Base-by-base conservation (phyloP, 1,140 invertebrate species). In the Drosophila azteca region DNA sequence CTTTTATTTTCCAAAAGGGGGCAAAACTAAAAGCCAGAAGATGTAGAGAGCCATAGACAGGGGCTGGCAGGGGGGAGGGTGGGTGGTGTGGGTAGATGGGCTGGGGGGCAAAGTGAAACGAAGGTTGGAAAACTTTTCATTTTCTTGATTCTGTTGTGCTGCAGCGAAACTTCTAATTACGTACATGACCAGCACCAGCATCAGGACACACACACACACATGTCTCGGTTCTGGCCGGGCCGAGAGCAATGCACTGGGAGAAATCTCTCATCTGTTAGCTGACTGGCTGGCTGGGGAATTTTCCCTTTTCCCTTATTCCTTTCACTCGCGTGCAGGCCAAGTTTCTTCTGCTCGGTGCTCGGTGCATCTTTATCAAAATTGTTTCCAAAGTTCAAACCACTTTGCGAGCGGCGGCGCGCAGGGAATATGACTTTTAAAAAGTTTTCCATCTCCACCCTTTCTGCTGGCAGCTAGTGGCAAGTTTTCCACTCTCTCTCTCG, bases 141-240 rank as follows among this genome's bases (percentile, higher is more conserved):
- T 78, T 89, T 79, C 79, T 82, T 87, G 64, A 78, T 81, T 84
- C 77, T 71, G 58, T 69, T 78, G 61, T 64, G 64, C 51, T 72
- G 66, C 72, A 77, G 77, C 50, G 69, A 84, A 89, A 89, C 84
- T 89, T 89, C 85, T 84, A 89, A 89, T 89, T 89, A 84, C 80
- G 82, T 78, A 89, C 79, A 89, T 89, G 85, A 76, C 84, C 77
- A 78, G 74, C 80, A 84, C 62, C 22, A 24, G 22, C 22, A 24
- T 2, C 22, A 24, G 24, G 4, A 26, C 35, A 39, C 15, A 59
- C n/a, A 26, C 35, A 39, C 15, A 59, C n/a, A 53, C 6, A 52
- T 24, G 26, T 43, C 45, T 17, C 44, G 20, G 66, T 29, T 31
- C 41, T 24, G 24, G 24, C 3, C 24, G 24, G 24, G n/a, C 31